A percentile compares a stretch with the other conserved stretches of the same genome.
Evolutionary conservation across 2,797 vertebrate genomes (phyloP).

Genomic region (Huso huso): DNA sequence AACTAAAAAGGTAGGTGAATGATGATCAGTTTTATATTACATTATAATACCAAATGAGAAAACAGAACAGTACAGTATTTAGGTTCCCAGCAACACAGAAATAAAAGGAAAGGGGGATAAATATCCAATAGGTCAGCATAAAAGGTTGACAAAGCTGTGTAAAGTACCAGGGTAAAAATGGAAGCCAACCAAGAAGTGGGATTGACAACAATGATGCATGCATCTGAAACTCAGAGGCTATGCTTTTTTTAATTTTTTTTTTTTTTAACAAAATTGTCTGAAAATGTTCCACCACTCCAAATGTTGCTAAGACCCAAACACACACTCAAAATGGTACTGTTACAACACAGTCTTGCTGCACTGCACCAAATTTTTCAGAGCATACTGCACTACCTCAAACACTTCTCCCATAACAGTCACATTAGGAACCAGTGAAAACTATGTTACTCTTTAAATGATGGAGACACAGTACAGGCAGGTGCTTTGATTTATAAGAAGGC

Average conservation of each 20-base stretch:
- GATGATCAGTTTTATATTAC: too few species aligned
- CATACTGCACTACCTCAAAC: conserved; percentile 65
- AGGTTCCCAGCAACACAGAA: too few species aligned
- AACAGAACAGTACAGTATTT: not conserved
- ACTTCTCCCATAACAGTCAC: conserved; percentile 43
- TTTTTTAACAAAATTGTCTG: conserved; percentile 47
- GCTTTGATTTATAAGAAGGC: too few species aligned
- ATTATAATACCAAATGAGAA: conserved; percentile 3
- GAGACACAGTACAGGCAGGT: too few species aligned
- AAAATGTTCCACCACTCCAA: conserved; percentile 57
- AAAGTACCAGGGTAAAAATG: too few species aligned
- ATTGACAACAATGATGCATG: conserved; percentile 42
- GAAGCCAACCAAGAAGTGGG: conserved; percentile 29
- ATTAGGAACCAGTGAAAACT: conserved; percentile 4
- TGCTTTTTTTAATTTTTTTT: conserved; percentile 27
- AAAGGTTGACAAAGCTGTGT: too few species aligned
- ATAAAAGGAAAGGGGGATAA: too few species aligned
- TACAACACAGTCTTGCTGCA: conserved; percentile 66
- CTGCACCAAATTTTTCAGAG: conserved; percentile 82
- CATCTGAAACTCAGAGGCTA: conserved; percentile 35
- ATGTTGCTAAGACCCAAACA: conserved; percentile 48
- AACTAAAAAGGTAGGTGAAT: too few species aligned
- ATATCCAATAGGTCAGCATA: too few species aligned
- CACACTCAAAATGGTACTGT: conserved; percentile 63
- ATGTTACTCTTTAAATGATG: too few species aligned